These are phyloP conservation scores for Idris sp. DNA, from an alignment of 1,140 invertebrate genomes.

Conservation along the genomic window DNA sequence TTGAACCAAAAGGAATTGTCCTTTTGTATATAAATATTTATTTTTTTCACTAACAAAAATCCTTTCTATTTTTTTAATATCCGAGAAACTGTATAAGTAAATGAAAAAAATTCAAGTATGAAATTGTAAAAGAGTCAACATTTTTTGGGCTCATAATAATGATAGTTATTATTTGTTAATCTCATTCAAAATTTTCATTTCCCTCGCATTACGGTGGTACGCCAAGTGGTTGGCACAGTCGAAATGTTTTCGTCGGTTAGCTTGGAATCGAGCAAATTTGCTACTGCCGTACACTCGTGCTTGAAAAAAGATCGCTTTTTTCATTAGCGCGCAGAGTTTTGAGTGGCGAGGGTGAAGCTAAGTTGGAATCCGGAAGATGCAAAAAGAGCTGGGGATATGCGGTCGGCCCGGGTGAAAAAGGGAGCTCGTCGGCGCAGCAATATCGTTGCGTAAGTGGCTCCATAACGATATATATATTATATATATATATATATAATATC, in stretches of 20 bases:
- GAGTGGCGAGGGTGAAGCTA: slow-evolving; percentile 19
- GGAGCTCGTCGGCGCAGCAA: slow-evolving; percentile 38
- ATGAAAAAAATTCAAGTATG: no score
- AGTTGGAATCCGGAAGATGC: slow-evolving; percentile 21
- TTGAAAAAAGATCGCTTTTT: slow-evolving; percentile 54
- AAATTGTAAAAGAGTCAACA: no score
- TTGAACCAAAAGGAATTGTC: no score
- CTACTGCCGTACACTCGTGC: slow-evolving; percentile 31
- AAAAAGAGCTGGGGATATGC: slow-evolving; percentile 33
- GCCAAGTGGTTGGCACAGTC: no score
- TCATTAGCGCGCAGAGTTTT: slow-evolving; percentile 51
- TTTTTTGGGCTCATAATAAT: no score
- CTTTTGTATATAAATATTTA: no score
- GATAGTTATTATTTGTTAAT: no score
- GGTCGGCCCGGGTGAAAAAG: slow-evolving; percentile 6
- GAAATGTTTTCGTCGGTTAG: slow-evolving; percentile 33
- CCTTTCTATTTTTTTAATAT: no score
- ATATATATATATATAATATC: no score
- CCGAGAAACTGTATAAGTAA: no score
- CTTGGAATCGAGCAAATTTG: slow-evolving; percentile 40
- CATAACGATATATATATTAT: slow-evolving; percentile 54
- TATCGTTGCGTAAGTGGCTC: slow-evolving; percentile 55
- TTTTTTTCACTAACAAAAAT: no score
- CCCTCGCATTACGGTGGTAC: slow-evolving; percentile 1
- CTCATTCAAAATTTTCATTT: slow-evolving; percentile 32